Percentiles rank a stretch among this genome's conserved stretches.
phyloP scores from a whole-genome alignment of 2,797 vertebrate species.

The Eupleurogrammus muticus region DNA sequence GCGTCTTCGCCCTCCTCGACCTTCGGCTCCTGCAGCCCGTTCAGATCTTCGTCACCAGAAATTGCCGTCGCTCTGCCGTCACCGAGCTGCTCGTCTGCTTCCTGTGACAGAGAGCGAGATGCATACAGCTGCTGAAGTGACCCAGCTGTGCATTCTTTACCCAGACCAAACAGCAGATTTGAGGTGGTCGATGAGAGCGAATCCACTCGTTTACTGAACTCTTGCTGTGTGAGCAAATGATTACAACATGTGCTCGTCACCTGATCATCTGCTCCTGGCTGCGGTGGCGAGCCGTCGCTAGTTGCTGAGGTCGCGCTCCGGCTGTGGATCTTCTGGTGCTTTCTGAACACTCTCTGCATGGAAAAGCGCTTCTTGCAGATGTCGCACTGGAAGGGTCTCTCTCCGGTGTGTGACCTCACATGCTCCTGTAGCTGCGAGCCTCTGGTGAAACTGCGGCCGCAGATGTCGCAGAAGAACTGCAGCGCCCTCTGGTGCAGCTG shows the following conservation, averaged over 20 bases:
- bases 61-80: neutral
- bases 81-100: neutral
- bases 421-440: slow-evolving; percentile 45
- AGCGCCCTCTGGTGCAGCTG: slow-evolving; percentile 37
- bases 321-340: slow-evolving; percentile 58
- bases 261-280: neutral
- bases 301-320: neutral
- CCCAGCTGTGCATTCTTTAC: no score
- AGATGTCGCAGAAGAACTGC: slow-evolving; percentile 42
- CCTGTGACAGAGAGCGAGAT: slow-evolving; percentile 15
- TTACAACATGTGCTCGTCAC: slow-evolving; percentile 14
- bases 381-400: slow-evolving; percentile 50
- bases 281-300: fast-evolving
- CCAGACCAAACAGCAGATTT: no score
- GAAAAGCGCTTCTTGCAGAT: slow-evolving; percentile 49
- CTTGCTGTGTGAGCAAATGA: no score
- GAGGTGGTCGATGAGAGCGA: no score
- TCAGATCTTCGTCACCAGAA: neutral
- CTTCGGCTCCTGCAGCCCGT: neutral
- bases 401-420: slow-evolving; percentile 55
- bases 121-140: no score
- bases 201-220: no score
- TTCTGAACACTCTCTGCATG: slow-evolving; percentile 31
- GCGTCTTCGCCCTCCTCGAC: neutral
- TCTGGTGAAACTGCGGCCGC: slow-evolving; percentile 39